These are phyloP conservation scores for Hydractinia symbiolongicarpus DNA, from an alignment of 30 jellyfish, hydroid and myxozoan genomes.

Conservation along the genomic window DNA sequence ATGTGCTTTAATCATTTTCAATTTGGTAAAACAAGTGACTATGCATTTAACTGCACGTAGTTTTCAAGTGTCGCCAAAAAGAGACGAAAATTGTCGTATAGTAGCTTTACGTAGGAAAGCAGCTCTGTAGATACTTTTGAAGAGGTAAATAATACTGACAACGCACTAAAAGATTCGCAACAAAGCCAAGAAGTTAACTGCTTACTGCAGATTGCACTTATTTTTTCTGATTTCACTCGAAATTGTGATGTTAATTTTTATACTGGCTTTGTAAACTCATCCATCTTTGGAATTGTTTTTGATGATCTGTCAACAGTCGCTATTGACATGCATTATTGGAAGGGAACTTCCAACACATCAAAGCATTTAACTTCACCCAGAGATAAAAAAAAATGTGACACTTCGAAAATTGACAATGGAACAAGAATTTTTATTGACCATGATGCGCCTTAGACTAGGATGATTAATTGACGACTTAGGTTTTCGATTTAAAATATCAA, in stretches of 20 bases:
- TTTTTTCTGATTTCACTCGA: too few species aligned
- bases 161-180: neutral
- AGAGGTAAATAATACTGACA: neutral
- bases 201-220: too few species aligned
- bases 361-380: too few species aligned
- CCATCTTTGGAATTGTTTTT: neutral
- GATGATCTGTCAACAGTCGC: neutral
- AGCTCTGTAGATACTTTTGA: neutral
- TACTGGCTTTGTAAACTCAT: neutral
- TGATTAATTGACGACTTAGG: constrained; percentile 28
- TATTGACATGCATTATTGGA: too few species aligned
- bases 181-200: too few species aligned
- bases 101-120: neutral
- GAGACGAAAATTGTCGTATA: neutral
- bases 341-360: too few species aligned
- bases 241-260: neutral
- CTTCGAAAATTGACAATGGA: too few species aligned
- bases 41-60: neutral
- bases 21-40: constrained; percentile 33
- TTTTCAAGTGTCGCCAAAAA: neutral
- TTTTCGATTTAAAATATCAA: constrained; percentile 35
- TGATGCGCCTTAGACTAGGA: constrained; percentile 1
- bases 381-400: too few species aligned
- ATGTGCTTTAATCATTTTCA: constrained; percentile 42
- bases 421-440: too few species aligned